Evolutionary conservation across 2,888 invertebrate species (phyloP), one percentile per base, ranked within the genome.

Genomic region (Sesia apiformis): DNA sequence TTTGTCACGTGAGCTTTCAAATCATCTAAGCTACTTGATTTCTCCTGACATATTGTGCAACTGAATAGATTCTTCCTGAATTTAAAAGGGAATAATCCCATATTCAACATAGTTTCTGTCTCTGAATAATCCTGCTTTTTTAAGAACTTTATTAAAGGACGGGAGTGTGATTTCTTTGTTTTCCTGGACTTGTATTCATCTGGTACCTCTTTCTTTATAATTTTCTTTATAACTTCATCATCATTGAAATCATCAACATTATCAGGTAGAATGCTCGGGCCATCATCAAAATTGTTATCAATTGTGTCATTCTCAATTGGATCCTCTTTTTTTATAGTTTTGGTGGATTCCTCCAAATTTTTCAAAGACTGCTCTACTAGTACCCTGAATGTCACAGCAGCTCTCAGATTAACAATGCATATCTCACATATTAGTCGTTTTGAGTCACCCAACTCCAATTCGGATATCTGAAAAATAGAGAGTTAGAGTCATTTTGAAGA

Each of bases 11-110:
- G 89, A 0, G 57, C 56, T 55, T 76, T 81, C 0, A 87, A 65
- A 4, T 80, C 76, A 38, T 86, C 84, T 4, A 89, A 55, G 4
- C 64, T 70, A 0, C 62, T 60, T 0, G 78, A 76, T 39, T 78
- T 82, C 7, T 83, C 78, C 0, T 81, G 74, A 53, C 89, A 89
- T 40, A 87, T 67, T 0, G 81, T 67, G 54, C 89, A 89, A 0
- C 77, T 67, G 52, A 74, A 86, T 0, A 65, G 63, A 53, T 81
- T 79, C 54, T 80, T 82, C 3, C 72, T 63, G 3, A 86, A 81
- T 66, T 83, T 88, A 59, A 89, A 89, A 0, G 88, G 89, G 58
- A 89, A 87, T 0, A 88, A 61, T 0, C 89, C 89, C 0, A 64
- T 59, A 42, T 68, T 59, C 0, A 89, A 49, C 78, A 89, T 76